Percentiles rank a stretch among this genome's conserved stretches.
phyloP scores from a whole-genome alignment of 2,797 vertebrate genomes.

The Oreonectes daqikongensis region DNA sequence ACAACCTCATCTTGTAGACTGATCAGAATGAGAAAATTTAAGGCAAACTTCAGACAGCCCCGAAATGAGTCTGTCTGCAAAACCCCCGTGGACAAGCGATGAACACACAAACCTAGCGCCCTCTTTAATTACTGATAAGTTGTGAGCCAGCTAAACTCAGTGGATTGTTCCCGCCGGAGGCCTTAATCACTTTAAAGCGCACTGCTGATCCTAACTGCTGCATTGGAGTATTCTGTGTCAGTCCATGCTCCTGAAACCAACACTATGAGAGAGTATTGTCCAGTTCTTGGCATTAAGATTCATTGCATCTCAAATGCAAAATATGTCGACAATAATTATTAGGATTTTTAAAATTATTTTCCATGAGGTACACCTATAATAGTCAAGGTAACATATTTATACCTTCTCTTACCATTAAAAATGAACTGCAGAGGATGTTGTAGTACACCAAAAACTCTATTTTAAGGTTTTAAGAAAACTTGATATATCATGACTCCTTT shows the following conservation, averaged over 20 bases:
- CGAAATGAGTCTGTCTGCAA: slow-evolving; percentile 70
- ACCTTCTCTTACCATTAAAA: too few species aligned
- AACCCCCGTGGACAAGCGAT: slow-evolving; percentile 66
- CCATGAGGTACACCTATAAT: too few species aligned
- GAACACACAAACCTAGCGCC: slow-evolving; percentile 72
- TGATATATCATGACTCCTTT: too few species aligned
- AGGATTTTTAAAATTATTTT: too few species aligned
- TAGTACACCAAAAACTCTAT: too few species aligned
- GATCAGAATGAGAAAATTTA: slow-evolving; percentile 66
- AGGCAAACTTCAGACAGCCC: slow-evolving; percentile 66
- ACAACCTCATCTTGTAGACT: slow-evolving; percentile 55
- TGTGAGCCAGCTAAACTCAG: slow-evolving; percentile 71
- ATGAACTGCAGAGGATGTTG: too few species aligned
- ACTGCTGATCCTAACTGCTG: slow-evolving; percentile 71
- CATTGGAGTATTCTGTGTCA: slow-evolving; percentile 69
- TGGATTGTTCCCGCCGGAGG: slow-evolving; percentile 68
- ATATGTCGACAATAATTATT: too few species aligned
- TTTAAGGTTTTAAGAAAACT: too few species aligned
- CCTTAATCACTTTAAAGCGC: slow-evolving; percentile 76
- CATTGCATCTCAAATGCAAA: background rate
- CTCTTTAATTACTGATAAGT: slow-evolving; percentile 80
- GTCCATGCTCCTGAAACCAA: slow-evolving; percentile 70
- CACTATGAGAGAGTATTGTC: slow-evolving; percentile 45
- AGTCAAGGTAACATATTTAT: too few species aligned
- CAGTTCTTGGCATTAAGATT: too few species aligned